Percentiles rank a stretch among this genome's conserved stretches.
phyloP scores from a whole-genome alignment of 2,797 vertebrate species.

The Muscicapa comitata region DNA sequence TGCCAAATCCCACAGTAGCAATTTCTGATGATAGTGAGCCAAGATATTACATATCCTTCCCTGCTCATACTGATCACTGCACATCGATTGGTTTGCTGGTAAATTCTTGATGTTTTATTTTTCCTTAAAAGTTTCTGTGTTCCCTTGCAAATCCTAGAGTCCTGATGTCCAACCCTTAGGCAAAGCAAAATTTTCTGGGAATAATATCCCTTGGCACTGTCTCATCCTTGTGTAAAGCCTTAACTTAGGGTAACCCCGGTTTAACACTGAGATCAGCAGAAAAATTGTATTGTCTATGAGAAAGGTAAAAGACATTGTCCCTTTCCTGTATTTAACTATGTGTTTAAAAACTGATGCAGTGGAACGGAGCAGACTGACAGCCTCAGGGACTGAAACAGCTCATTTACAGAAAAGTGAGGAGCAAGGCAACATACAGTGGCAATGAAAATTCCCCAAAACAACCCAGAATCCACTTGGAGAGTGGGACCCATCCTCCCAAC shows the following conservation, averaged over 20 bases:
- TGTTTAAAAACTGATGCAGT: neutral
- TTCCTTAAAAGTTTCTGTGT: neutral
- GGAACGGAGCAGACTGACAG: neutral
- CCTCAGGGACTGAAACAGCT: neutral
- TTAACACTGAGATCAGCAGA: neutral
- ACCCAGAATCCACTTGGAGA: neutral
- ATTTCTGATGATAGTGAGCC: neutral
- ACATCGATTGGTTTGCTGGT: neutral
- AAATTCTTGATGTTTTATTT: neutral
- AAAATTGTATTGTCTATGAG: neutral
- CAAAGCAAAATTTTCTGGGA: neutral
- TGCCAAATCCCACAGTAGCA: constrained; percentile 12
- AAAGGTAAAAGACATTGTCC: neutral
- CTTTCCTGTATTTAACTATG: neutral
- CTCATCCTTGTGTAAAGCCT: neutral
- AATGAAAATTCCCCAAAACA: neutral
- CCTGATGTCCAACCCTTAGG: neutral
- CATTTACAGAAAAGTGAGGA: neutral
- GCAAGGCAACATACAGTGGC: neutral
- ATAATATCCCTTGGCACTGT: neutral
- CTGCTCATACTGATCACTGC: constrained; percentile 11
- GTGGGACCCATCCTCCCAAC: neutral
- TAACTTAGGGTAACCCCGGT: neutral
- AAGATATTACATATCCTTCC: constrained; percentile 1
- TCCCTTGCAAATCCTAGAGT: neutral